Base-by-base conservation (phyloP, 2,888 invertebrate genomes). In the Erebia palarica region DNA sequence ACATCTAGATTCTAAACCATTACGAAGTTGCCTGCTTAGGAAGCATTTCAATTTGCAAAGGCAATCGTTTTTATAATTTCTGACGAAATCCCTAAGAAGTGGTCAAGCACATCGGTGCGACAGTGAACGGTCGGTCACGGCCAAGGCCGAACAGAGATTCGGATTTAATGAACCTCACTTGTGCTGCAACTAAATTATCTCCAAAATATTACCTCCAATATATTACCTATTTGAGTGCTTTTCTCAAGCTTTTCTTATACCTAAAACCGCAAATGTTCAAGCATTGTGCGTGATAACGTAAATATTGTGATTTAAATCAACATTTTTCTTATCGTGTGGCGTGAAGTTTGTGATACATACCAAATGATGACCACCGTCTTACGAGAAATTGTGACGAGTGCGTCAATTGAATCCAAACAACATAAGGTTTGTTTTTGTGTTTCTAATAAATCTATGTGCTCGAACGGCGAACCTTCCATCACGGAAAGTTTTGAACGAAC, bases 51-150 rank as follows among this genome's bases (percentile, higher is more conserved):
- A 57, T 69, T 74, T 27, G 63, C 73, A 65, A 70, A 73, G 63
- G 68, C 58, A 44, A 53, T 75, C 77, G 76, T 76, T 77, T 73
- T 80, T 85, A 79, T 84, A 79, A 80, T 76, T 79, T 77, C 73
- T 77, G 75, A 74, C 74, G 75, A 76, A 79, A 79, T 77, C 78
- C 71, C 60, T 64, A 73, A 70, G 65, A 70, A 81, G 82, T 87
- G 84, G 80, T 89, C 87, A 89, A 85, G 85, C 90, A 87, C 80
- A 85, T 81, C 87, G 81, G 75, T 78, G 76, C 78, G 84, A 84
- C 89, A 90, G 91, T 91, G 89, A 91, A 89, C 87, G 90, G 85
- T 79, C 90, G 89, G 89, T 92, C 90, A 92, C 86, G 86, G 91
- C 87, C 92, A 92, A 92, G 92, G 92, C 85, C 87, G 82, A 89